A percentile compares a stretch with the other conserved stretches of the same genome.
phyloP scores from a whole-genome alignment of 2,113 vertebrate genomes.

The Illadopsis cleaveri region DNA sequence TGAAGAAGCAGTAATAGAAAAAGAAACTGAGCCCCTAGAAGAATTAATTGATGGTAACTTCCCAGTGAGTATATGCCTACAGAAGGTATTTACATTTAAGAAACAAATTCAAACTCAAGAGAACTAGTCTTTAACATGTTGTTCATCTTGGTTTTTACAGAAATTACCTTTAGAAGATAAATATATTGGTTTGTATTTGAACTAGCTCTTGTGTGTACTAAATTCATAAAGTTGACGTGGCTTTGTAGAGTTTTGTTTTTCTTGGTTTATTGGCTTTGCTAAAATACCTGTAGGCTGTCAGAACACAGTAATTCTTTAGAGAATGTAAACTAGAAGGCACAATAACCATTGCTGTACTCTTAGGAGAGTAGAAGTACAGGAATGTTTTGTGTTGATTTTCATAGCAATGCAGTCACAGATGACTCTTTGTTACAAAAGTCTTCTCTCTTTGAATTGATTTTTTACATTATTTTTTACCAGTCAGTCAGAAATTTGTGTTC shows the following conservation, averaged over 20 bases:
- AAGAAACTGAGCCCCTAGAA: conserved; percentile 74
- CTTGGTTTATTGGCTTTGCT: background rate
- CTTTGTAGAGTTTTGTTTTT: background rate
- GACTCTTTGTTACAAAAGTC: background rate
- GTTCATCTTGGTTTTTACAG: background rate
- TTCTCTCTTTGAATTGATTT: background rate
- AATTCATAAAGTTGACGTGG: background rate
- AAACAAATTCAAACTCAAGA: background rate
- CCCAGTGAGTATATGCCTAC: conserved; percentile 78
- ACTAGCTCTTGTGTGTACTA: background rate
- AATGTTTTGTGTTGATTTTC: background rate
- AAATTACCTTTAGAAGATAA: background rate
- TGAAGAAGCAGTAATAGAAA: conserved; percentile 70
- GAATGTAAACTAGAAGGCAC: background rate
- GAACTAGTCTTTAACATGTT: background rate
- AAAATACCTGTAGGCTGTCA: background rate
- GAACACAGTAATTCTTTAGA: background rate
- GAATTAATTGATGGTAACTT: conserved; percentile 81
- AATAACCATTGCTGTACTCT: background rate
- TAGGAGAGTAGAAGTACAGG: background rate
- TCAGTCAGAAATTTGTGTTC: background rate
- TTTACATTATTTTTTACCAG: background rate
- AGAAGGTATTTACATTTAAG: background rate
- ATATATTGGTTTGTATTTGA: background rate
- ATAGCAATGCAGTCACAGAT: background rate